phyloP scores from a whole-genome alignment of 2,888 invertebrate genomes.

The Cataglyphis rosenhaueri region DNA sequence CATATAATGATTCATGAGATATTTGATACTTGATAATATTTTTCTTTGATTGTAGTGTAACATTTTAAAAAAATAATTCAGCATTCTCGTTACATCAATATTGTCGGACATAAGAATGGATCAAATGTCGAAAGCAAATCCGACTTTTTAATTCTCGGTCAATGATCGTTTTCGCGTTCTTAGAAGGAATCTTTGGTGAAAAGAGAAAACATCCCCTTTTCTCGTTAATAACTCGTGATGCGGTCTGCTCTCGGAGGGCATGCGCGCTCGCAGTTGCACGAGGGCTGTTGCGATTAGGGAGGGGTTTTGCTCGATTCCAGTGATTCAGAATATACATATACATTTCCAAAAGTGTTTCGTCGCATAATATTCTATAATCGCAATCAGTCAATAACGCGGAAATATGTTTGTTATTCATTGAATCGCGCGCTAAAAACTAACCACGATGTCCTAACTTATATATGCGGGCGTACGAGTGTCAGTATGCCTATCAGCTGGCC shows the following conservation, averaged over 20 bases:
- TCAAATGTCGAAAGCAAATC: neutral
- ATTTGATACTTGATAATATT: neutral
- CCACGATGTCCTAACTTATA: slow-evolving; percentile 62
- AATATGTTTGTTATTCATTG: slow-evolving; percentile 51
- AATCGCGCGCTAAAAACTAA: slow-evolving; percentile 3
- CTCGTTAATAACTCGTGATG: slow-evolving; percentile 53
- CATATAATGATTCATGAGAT: neutral
- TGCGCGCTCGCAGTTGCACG: slow-evolving; percentile 75
- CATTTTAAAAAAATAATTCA: neutral
- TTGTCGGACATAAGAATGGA: neutral
- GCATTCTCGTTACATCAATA: neutral
- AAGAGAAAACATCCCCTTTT: slow-evolving; percentile 74
- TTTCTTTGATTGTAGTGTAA: neutral
- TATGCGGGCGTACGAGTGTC: slow-evolving; percentile 61
- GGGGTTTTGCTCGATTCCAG: slow-evolving; percentile 77
- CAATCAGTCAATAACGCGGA: slow-evolving; percentile 12
- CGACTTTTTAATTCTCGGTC: neutral
- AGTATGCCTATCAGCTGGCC: slow-evolving; percentile 71
- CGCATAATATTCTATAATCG: slow-evolving; percentile 53
- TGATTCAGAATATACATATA: slow-evolving; percentile 80
- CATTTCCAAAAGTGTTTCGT: slow-evolving; percentile 70
- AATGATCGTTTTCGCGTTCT: slow-evolving; percentile 14
- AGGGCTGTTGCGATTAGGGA: slow-evolving; percentile 81
- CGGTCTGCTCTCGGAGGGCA: slow-evolving; percentile 67
- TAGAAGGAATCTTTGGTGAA: slow-evolving; percentile 31